Evolutionary conservation across 1,140 invertebrate species (phyloP).

Genomic region (Caenorhabditis remanei): DNA sequence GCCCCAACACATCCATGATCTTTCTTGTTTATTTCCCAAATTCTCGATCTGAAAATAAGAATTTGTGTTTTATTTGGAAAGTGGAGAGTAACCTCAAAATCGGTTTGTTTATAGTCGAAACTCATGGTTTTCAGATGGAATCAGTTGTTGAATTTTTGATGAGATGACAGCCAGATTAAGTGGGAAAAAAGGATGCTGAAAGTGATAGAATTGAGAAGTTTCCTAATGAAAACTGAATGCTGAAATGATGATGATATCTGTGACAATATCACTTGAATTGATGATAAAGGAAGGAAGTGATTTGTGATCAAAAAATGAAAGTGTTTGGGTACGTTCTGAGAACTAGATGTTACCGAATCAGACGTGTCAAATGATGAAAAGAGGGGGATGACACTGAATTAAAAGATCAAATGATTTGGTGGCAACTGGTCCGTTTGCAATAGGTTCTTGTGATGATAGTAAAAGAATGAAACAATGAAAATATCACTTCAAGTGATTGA

Average conservation of each 20-base stretch:
- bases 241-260: background rate
- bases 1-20: conserved; percentile 19
- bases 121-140: background rate
- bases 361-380: background rate
- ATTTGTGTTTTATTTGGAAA: background rate
- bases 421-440: background rate
- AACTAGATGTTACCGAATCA: conserved; percentile 9
- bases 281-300: background rate
- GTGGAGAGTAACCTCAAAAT: background rate
- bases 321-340: conserved; percentile 2
- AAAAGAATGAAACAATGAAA: background rate
- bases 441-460: background rate
- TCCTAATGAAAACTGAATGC: background rate
- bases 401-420: conserved; percentile 25
- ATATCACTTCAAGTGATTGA: background rate
- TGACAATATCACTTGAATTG: background rate
- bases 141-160: background rate
- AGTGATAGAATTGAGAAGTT: background rate
- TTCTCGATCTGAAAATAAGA: conserved; percentile 6
- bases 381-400: background rate
- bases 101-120: conserved; percentile 43
- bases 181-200: background rate
- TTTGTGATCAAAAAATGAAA: background rate
- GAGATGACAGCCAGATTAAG: background rate
- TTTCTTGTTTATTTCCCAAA: background rate